phyloP scores from a whole-genome alignment of 2,113 vertebrate species.

The Xenopus laevis region DNA sequence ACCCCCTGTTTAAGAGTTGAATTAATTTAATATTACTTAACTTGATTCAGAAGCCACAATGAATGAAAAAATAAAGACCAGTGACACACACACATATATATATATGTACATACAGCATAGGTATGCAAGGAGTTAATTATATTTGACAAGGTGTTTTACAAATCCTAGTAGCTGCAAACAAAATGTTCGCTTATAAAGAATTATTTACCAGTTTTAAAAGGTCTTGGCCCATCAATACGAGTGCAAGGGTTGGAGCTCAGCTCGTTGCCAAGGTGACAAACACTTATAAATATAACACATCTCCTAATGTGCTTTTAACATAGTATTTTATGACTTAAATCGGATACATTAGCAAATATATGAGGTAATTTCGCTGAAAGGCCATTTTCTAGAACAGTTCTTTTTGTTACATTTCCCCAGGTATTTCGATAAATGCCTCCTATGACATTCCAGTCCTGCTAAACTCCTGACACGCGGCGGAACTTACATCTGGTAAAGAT shows the following conservation, averaged over 20 bases:
- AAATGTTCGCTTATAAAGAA: conserved; percentile 63
- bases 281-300: conserved; percentile 79
- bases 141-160: conserved; percentile 46
- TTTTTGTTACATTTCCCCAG: conserved; percentile 75
- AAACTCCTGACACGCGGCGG: conserved; percentile 59
- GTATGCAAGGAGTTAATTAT: conserved; percentile 17
- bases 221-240: conserved; percentile 73
- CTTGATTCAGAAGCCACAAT: too few relatives aligned
- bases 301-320: conserved; percentile 80
- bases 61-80: too few relatives aligned
- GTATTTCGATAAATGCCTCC: conserved; percentile 73
- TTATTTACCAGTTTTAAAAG: conserved; percentile 79
- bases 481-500: conserved; percentile 66
- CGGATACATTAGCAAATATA: conserved; percentile 83
- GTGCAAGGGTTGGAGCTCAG: conserved; percentile 71
- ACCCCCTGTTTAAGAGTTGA: too few relatives aligned
- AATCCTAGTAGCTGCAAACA: conserved; percentile 59
- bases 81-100: too few relatives aligned
- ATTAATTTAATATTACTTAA: too few relatives aligned
- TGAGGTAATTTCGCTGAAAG: conserved; percentile 81
- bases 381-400: conserved; percentile 74
- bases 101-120: too few relatives aligned
- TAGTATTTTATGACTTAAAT: conserved; percentile 82
- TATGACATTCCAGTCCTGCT: conserved; percentile 71
- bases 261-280: conserved; percentile 81